Percentiles rank a stretch among this genome's conserved stretches.
Conservation (phyloP, 92 coral and sea anemone genomes). For the Epizoanthus ramosus region DNA sequence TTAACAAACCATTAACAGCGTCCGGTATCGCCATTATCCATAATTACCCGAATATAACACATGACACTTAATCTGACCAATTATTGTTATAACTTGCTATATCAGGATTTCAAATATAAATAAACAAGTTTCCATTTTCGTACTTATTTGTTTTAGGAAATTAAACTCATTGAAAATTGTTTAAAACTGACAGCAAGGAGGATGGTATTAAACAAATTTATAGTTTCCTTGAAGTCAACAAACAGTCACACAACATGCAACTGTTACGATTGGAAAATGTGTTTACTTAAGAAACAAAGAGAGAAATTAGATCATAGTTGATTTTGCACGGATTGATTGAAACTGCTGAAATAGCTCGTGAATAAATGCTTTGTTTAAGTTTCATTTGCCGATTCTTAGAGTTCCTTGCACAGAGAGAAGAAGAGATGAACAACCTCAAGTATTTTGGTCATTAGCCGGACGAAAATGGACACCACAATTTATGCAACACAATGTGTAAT, state of each 20-base stretch:
- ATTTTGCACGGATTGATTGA: conserved; percentile 4
- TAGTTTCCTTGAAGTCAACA: neutral
- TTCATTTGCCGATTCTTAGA: neutral
- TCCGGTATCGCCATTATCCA: neutral
- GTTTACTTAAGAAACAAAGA: conserved; percentile 8
- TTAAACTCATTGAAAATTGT: conserved; percentile 12
- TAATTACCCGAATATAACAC: neutral
- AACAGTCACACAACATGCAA: neutral
- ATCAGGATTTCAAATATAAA: conserved; percentile 14
- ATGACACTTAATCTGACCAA: neutral
- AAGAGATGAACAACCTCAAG: neutral
- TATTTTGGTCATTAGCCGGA: neutral
- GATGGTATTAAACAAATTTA: neutral
- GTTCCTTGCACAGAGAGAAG: no score
- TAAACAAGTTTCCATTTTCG: neutral
- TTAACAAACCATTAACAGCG: conserved; percentile 14
- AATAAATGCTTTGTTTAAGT: neutral
- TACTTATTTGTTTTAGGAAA: conserved; percentile 25
- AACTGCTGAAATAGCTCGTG: neutral
- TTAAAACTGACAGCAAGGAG: neutral
- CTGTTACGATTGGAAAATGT: neutral
- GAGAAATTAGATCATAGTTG: conserved; percentile 14
- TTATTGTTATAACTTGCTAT: conserved; percentile 7
- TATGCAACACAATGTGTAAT: neutral
- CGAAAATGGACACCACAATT: neutral